Percentiles rank a stretch among this genome's conserved stretches.
Conservation (phyloP, 2,888 invertebrate species). For the Pseudococcus viburni region DNA sequence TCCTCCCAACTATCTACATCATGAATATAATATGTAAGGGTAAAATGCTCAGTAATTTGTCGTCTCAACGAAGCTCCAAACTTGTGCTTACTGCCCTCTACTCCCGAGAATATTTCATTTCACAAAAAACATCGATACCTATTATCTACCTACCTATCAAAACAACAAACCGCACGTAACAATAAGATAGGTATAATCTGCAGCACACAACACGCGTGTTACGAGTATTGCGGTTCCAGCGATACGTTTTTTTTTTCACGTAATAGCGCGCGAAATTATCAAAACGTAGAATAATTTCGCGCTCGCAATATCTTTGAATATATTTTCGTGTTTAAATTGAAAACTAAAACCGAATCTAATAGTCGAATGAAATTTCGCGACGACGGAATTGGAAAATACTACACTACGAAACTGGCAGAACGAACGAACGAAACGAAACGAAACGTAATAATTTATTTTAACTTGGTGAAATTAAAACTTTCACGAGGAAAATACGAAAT, state of each 20-base stretch:
- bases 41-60: too few species aligned
- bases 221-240: neutral
- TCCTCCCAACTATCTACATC: too few species aligned
- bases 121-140: too few species aligned
- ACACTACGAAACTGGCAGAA: slow-evolving; percentile 36
- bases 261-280: slow-evolving; percentile 24
- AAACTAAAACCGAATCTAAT: slow-evolving; percentile 52
- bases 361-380: slow-evolving; percentile 46
- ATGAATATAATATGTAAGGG: too few species aligned
- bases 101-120: too few species aligned
- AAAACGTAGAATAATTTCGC: slow-evolving; percentile 47
- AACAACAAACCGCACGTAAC: too few species aligned
- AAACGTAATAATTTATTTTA: slow-evolving; percentile 58
- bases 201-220: slow-evolving; percentile 20
- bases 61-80: too few species aligned
- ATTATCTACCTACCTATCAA: too few species aligned
- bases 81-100: too few species aligned
- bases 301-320: slow-evolving; percentile 49
- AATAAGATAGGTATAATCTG: neutral
- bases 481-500: slow-evolving; percentile 58
- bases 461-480: slow-evolving; percentile 57
- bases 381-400: slow-evolving; percentile 55
- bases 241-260: neutral
- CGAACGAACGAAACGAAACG: slow-evolving; percentile 54
- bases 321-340: slow-evolving; percentile 52